Evolutionary conservation across 2,113 vertebrate species (phyloP), one percentile per base, ranked within the genome.

Genomic region (Siphamia tubifer): DNA sequence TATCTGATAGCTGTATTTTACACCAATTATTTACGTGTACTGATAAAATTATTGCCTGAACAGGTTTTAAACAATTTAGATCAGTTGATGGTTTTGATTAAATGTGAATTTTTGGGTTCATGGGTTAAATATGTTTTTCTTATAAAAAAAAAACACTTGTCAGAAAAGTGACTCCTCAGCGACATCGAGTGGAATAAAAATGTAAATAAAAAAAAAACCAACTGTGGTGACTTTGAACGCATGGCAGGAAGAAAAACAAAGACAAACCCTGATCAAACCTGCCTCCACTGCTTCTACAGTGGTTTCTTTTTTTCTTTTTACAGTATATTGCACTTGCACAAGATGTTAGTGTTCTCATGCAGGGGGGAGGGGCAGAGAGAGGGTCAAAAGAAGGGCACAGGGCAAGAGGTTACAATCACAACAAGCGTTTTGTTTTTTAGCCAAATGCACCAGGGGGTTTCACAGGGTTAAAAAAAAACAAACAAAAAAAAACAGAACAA

Each of bases 271-370:
- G 28, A 36, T 62, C 64, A 40, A 68, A 54, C 74, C 72, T 20
- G 67, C 77, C 70, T 17, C 24, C 12, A 49, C 77, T 57, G 52
- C 62, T 66, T n/a, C 38, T 81, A 57, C 84, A 90, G 84, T 84
- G 84, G 84, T n/a, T n/a, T n/a, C n/a, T n/a, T n/a, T n/a, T n/a
- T n/a, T n/a, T 30, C 6, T 67, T 60, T 30, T 78, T 77, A 86
- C 80, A 88, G 79, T 85, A 70, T 88, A 90, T 90, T 92, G 88
- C 88, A 84, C 83, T 86, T 84, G 72, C 63, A 84, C 81, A 67
- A 71, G 72, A 74, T 87, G 77, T 81, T 85, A 83, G 87, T 78
- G 77, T 85, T 82, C 65, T 85, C 71, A 74, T 72, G 68, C 84
- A 40, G 84, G 74, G 70, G 48, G 57, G 42, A 31, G n/a, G n/a